phyloP scores from a whole-genome alignment of 2,113 vertebrate genomes.

The Ursus arctos region DNA sequence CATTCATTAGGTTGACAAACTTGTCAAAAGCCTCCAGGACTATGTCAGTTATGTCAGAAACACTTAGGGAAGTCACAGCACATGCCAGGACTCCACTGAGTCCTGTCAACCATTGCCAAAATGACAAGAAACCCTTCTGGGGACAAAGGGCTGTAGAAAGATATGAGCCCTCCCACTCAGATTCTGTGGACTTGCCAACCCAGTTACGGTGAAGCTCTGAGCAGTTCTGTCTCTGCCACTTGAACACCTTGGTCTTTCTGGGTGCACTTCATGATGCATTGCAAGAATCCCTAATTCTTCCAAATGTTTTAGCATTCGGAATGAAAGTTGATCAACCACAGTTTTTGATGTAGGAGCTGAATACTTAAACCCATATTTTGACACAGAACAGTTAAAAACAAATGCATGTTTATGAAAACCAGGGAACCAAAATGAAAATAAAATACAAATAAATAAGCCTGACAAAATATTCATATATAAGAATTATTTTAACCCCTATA shows the following conservation, averaged over 20 bases:
- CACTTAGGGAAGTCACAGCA: slow-evolving; percentile 82
- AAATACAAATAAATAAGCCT: slow-evolving; percentile 60
- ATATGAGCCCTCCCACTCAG: slow-evolving; percentile 45
- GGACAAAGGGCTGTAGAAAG: slow-evolving; percentile 72
- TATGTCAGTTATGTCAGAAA: slow-evolving; percentile 86
- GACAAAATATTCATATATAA: slow-evolving; percentile 41
- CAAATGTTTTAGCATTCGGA: slow-evolving; percentile 33
- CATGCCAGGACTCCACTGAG: slow-evolving; percentile 80
- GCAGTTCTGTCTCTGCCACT: slow-evolving; percentile 4
- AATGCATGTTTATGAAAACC: slow-evolving; percentile 62
- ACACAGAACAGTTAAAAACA: slow-evolving; percentile 44
- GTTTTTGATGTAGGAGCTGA: slow-evolving; percentile 12
- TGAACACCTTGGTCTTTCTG: background rate
- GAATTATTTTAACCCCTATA: background rate
- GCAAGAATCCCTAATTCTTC: background rate
- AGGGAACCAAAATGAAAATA: slow-evolving; percentile 35
- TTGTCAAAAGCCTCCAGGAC: slow-evolving; percentile 87
- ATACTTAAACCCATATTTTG: slow-evolving; percentile 71
- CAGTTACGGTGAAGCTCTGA: background rate
- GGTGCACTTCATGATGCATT: slow-evolving; percentile 46
- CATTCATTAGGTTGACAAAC: slow-evolving; percentile 88
- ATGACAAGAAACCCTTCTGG: slow-evolving; percentile 83
- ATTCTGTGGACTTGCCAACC: slow-evolving; percentile 52
- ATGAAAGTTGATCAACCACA: background rate
- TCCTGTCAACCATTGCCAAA: slow-evolving; percentile 84